Evolutionary conservation across 2,113 vertebrate genomes (phyloP).

Genomic region (Aptenodytes forsteri): DNA sequence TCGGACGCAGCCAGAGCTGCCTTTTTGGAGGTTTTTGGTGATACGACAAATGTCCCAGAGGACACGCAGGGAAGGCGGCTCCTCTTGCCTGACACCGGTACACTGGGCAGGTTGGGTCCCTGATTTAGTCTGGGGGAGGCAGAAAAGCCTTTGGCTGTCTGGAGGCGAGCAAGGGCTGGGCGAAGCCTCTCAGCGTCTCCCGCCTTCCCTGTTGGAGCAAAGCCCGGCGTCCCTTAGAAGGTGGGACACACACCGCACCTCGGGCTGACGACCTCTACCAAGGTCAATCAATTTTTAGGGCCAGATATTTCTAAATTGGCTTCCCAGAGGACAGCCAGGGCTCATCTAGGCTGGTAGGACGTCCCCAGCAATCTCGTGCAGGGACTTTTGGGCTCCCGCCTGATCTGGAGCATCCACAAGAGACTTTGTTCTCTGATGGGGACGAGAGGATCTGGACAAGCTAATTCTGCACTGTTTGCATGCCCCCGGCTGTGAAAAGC

Average conservation of each 20-base stretch:
- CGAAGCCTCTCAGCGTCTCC: accelerated
- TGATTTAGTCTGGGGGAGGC: accelerated
- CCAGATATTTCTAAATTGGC: not conserved
- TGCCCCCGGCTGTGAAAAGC: not conserved
- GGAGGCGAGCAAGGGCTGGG: not conserved
- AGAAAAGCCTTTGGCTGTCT: not conserved
- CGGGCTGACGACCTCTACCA: not conserved
- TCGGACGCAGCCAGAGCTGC: not conserved
- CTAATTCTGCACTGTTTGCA: not conserved
- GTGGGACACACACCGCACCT: not conserved
- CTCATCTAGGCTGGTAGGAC: not conserved
- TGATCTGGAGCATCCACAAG: not conserved
- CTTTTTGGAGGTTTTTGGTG: not conserved
- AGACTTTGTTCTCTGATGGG: not conserved
- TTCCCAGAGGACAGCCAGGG: not conserved
- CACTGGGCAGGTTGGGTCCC: not conserved
- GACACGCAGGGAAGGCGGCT: not conserved
- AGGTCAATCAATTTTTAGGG: not conserved
- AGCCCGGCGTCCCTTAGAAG: accelerated
- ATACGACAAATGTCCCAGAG: not conserved
- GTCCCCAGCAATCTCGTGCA: not conserved
- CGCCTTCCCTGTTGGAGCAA: accelerated
- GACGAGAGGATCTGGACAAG: not conserved
- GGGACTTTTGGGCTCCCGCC: not conserved
- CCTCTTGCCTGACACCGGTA: not conserved